Base-by-base conservation (phyloP, 2,888 invertebrate species). In the Limnephilus rhombicus region DNA sequence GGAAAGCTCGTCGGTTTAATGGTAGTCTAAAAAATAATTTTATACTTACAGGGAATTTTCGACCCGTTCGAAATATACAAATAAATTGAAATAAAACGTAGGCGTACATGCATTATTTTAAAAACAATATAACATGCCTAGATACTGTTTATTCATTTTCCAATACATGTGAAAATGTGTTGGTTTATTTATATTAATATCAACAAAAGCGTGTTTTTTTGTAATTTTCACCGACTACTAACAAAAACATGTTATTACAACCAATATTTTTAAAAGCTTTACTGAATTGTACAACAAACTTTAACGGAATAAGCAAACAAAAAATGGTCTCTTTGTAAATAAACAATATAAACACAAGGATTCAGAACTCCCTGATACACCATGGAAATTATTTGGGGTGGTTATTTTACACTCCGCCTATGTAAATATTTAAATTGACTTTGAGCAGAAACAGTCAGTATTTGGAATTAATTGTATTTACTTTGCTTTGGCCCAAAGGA, bases 381-480 rank as follows among this genome's bases (percentile, higher is more conserved):
- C 80, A 80, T 80, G 89, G 89, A 89, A 90, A 82, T 87, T 85
- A 83, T 90, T 82, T 34, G 12, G 85, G 85, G 34, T 41, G 90
- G 90, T 85, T 90, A 85, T 85, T 90, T 90, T 90, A 85, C 90
- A 85, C 85, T 85, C 81, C 49, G 85, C 49, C 82, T 90, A 45
- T 81, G 92, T 90, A 90, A 92, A 92, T 92, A 92, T 92, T 92
- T 92, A 87, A 90, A 90, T 87, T 86, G 86, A 90, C 92, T 89
- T 86, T 80, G 90, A 80, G 85, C 45, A 86, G 86, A 82, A 90
- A 92, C 85, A 92, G 90, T 90, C 89, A 92, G 92, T 89, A 93
- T 93, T 93, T 93, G 85, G 93, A 89, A 93, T 93, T 93, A 93
- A 93, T 93, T 93, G 93, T 93, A 93, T 93, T 93, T 93, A 93